A percentile compares a stretch with the other conserved stretches of the same genome.
Evolutionary conservation across 2,113 vertebrate species (phyloP).

Genomic region (Ciconia maguari): DNA sequence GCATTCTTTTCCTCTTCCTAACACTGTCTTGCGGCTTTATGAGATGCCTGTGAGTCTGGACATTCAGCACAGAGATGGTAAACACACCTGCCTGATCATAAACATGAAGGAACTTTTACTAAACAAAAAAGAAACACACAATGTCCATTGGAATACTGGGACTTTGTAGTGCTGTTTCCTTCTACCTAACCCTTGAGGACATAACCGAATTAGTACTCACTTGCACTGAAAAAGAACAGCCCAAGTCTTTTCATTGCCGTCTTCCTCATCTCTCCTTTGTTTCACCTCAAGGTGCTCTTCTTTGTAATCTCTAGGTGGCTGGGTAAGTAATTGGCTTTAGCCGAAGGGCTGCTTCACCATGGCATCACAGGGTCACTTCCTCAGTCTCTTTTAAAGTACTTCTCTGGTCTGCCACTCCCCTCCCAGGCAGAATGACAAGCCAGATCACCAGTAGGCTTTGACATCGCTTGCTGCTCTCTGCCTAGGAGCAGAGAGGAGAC

Average conservation of each 20-base stretch:
- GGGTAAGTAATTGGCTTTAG: not conserved
- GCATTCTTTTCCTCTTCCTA: not conserved
- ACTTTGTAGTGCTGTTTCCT: not conserved
- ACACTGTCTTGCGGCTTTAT: not conserved
- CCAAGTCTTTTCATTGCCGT: not conserved
- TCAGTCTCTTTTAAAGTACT: not conserved
- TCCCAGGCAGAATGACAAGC: not conserved
- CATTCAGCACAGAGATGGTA: not conserved
- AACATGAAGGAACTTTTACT: not conserved
- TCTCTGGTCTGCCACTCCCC: not conserved
- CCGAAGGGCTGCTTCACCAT: not conserved
- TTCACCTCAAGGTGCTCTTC: not conserved
- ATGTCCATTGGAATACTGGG: not conserved
- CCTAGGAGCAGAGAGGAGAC: not conserved
- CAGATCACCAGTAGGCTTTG: not conserved
- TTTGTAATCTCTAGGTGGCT: not conserved
- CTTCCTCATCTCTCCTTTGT: not conserved
- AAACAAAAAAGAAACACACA: not conserved
- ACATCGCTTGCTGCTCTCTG: not conserved
- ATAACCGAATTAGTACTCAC: constrained; percentile 57
- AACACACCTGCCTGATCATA: not conserved
- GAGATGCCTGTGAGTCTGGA: not conserved
- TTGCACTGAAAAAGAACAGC: constrained; percentile 36
- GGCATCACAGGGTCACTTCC: not conserved
- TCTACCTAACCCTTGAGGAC: not conserved